Evolutionary conservation across 1,140 invertebrate species (phyloP).

Genomic region (Lamellibrachia luymesi): DNA sequence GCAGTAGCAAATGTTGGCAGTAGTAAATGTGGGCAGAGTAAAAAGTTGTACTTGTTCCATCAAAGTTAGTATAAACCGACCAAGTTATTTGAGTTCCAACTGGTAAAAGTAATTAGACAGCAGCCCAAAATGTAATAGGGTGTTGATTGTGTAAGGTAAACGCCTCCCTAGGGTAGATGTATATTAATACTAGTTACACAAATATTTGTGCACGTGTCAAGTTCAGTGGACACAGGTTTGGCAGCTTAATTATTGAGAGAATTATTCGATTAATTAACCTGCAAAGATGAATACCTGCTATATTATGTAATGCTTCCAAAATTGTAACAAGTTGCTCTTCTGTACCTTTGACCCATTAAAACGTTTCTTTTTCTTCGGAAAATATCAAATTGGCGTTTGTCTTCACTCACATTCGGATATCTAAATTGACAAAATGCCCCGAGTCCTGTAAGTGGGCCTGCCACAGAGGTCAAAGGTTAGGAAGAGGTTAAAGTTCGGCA

Average conservation of each 20-base stretch:
- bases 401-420: not conserved
- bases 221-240: not conserved
- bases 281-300: not conserved
- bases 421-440: not conserved
- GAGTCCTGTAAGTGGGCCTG: not conserved
- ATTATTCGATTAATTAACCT: not conserved
- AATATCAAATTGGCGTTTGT: not conserved
- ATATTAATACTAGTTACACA: not conserved
- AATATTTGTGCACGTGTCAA: not conserved
- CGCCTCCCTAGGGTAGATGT: not conserved
- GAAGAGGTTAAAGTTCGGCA: not conserved
- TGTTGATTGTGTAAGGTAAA: too few species aligned
- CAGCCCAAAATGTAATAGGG: too few species aligned
- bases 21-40: not conserved
- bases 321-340: not conserved
- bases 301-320: not conserved
- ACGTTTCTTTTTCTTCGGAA: not conserved
- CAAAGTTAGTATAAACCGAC: not conserved
- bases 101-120: too few species aligned
- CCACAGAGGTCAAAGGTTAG: not conserved
- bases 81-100: too few species aligned
- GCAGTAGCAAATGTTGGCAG: not conserved
- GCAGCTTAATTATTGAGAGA: not conserved
- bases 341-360: slow-evolving; percentile 1
- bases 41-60: not conserved